Evolutionary conservation across 2,797 vertebrate species (phyloP).

Genomic region (Myiotriccus ornatus): DNA sequence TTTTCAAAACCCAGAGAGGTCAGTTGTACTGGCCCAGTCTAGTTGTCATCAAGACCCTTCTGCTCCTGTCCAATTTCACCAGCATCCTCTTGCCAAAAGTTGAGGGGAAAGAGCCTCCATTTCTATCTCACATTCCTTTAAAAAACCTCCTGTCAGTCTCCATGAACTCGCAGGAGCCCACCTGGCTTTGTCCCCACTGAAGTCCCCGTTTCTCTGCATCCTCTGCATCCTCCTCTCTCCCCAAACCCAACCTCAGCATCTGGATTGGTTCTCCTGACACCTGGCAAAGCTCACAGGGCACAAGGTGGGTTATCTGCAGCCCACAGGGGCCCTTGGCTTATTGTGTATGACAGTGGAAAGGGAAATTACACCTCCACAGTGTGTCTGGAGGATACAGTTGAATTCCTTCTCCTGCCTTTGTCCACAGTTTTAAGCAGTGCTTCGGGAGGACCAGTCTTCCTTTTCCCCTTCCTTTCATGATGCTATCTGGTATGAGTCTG

Average conservation of each 20-base stretch:
- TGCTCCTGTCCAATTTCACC: neutral
- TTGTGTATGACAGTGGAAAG: neutral
- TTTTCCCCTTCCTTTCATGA: constrained; percentile 26
- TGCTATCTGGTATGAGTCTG: neutral
- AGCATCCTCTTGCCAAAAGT: neutral
- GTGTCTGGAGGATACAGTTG: neutral
- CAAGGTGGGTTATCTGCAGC: neutral
- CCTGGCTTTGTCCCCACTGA: neutral
- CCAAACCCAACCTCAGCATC: neutral
- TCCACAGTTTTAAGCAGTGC: neutral
- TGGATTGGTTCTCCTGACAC: neutral
- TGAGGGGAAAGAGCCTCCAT: neutral
- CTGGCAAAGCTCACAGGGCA: neutral
- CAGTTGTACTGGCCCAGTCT: neutral
- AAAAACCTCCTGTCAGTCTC: neutral
- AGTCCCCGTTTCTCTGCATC: neutral
- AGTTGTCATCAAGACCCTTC: neutral
- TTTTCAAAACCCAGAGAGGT: neutral
- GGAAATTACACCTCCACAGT: neutral
- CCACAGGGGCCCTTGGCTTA: neutral
- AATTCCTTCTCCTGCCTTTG: constrained; percentile 13
- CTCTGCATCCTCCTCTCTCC: neutral
- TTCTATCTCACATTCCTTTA: neutral
- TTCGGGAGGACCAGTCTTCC: constrained; percentile 4
- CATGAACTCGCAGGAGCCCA: neutral